Evolutionary conservation across 2,888 invertebrate genomes (phyloP), one percentile per base, ranked within the genome.

Genomic region (Nysson spinosus): DNA sequence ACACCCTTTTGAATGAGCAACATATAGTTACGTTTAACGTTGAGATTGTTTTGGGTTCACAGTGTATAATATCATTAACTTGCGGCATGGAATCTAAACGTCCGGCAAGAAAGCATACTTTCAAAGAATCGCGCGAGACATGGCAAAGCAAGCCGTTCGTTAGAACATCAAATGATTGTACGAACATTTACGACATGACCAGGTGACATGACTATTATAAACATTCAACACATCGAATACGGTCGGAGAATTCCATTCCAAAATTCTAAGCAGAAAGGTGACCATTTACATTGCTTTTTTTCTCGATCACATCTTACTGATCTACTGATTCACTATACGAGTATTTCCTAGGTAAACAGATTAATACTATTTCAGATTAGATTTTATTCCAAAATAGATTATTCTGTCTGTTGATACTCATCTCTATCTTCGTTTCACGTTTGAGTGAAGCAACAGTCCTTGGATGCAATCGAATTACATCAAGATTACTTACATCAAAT

Each of bases 341-440:
- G 40, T 20, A 60, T 32, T 24, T 7, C 2, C 39, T 20, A 12
- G 9, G 40, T 11, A 56, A 49, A 30, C 49, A 49, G 7, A 56
- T 43, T 35, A 22, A 44, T 26, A 4, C 26, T 19, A 35, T 35
- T 28, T 19, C 2, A 24, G 24, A n/a, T 26, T n/a, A 12, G 32
- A 22, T 1, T 28, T 40, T n/a, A 5, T 17, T 22, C 5, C 11
- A 47, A 42, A 19, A 20, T 30, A 57, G 19, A 43, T 43, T 28
- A 17, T 9, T 42, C 26, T 35, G 50, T 30, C 30, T 12, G 17
- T n/a, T n/a, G 6, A 32, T 26, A 49, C 47, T 1, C n/a, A n/a
- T n/a, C n/a, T n/a, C n/a, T n/a, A n/a, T n/a, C n/a, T n/a, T n/a
- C n/a, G n/a, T n/a, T n/a, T n/a, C n/a, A n/a, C n/a, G n/a, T n/a